Conservation (phyloP, 2,113 vertebrate species). For the Romanogobio albipinnatus region DNA sequence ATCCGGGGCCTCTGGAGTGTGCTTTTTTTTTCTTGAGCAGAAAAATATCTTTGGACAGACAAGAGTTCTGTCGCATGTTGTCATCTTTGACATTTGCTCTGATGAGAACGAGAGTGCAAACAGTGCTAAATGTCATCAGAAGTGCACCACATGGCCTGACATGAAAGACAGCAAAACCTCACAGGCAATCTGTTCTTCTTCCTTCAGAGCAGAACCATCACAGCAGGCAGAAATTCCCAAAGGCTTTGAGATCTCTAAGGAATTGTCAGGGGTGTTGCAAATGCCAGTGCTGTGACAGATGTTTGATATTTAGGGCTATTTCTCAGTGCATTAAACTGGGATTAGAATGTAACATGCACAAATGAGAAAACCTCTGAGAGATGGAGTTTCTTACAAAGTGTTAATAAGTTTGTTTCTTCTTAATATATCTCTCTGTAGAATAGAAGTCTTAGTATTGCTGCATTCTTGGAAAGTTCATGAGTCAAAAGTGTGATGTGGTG, state of each 20-base stretch:
- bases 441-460: neutral
- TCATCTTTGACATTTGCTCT: constrained; percentile 66
- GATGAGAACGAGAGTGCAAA: constrained; percentile 59
- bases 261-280: constrained; percentile 9
- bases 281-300: constrained; percentile 7
- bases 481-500: neutral
- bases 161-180: constrained; percentile 33
- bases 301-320: neutral
- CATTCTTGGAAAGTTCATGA: too few species aligned
- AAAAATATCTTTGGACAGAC: constrained; percentile 20
- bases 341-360: neutral
- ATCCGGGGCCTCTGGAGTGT: neutral
- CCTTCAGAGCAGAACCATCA: neutral
- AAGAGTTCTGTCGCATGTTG: constrained; percentile 51
- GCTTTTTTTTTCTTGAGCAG: neutral
- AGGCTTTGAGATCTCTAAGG: constrained; percentile 29
- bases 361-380: neutral
- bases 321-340: neutral
- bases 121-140: constrained; percentile 60
- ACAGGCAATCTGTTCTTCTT: neutral
- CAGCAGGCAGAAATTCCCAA: neutral
- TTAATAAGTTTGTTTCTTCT: neutral
- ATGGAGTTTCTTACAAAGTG: neutral
- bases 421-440: neutral
- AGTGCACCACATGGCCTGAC: neutral